Conservation (phyloP, 2,888 invertebrate genomes). For the Ptychoptera contaminata region DNA sequence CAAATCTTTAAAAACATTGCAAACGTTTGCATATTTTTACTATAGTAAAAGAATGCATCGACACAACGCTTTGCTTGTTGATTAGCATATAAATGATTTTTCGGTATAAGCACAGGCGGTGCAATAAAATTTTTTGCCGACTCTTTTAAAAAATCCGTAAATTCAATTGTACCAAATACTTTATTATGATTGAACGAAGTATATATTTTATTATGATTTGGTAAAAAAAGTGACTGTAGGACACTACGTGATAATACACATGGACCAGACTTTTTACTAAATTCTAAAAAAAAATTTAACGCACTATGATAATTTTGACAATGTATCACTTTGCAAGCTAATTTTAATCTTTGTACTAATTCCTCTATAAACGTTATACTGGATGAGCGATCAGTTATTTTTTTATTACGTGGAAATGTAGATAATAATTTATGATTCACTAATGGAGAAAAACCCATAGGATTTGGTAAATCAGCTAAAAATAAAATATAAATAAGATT, state of each 20-base stretch:
- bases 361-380: slow-evolving; percentile 65
- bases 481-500: slow-evolving; percentile 1
- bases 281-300: slow-evolving; percentile 87
- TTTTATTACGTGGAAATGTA: slow-evolving; percentile 94
- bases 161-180: slow-evolving; percentile 30
- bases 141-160: slow-evolving; percentile 71
- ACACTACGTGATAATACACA: slow-evolving; percentile 87
- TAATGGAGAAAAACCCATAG: slow-evolving; percentile 92
- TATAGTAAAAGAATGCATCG: slow-evolving; percentile 75
- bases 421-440: slow-evolving; percentile 90
- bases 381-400: slow-evolving; percentile 55
- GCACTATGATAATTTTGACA: slow-evolving; percentile 67
- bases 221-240: slow-evolving; percentile 62
- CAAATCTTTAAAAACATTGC: slow-evolving; percentile 73
- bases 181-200: slow-evolving; percentile 14
- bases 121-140: slow-evolving; percentile 77
- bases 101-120: slow-evolving; percentile 72
- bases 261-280: slow-evolving; percentile 69
- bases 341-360: slow-evolving; percentile 63
- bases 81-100: slow-evolving; percentile 38
- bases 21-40: slow-evolving; percentile 59
- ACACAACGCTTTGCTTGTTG: slow-evolving; percentile 57
- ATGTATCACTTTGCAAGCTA: slow-evolving; percentile 66
- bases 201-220: slow-evolving; percentile 16
- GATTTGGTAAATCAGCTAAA: slow-evolving; percentile 52